A percentile compares a stretch with the other conserved stretches of the same genome.
Conservation (phyloP, 1,140 invertebrate genomes). For the Zaprionus inermis region DNA sequence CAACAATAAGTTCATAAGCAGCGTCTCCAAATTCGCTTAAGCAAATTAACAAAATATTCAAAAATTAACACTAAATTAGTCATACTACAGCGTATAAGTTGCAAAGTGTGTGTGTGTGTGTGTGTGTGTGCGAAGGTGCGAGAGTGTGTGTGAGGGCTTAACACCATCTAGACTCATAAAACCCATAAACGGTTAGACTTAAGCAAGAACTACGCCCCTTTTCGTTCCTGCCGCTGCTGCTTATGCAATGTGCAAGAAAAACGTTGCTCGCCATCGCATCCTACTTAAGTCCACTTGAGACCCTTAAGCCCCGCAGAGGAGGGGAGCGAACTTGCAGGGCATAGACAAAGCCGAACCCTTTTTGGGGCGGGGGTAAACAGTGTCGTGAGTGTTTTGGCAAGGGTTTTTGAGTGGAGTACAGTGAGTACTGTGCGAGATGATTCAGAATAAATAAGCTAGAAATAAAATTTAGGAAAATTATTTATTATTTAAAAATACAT, state of each 20-base stretch:
- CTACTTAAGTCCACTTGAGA: constrained; percentile 52
- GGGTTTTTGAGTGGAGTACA: neutral
- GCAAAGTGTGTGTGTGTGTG: constrained; percentile 8
- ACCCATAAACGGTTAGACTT: constrained; percentile 20
- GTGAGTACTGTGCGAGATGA: too few relatives aligned
- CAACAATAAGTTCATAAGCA: neutral
- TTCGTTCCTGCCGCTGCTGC: neutral
- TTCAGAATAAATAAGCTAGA: too few relatives aligned
- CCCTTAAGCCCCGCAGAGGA: constrained; percentile 64
- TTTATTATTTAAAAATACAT: neutral
- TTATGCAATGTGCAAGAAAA: constrained; percentile 52
- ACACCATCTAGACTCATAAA: constrained; percentile 38
- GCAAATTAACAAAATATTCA: constrained; percentile 12
- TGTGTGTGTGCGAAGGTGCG: constrained; percentile 6
- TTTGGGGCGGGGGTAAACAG: constrained; percentile 22
- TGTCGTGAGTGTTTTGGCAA: constrained; percentile 5
- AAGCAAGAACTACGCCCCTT: constrained; percentile 16
- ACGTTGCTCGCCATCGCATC: constrained; percentile 30
- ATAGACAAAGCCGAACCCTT: constrained; percentile 53
- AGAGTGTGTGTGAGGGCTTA: constrained; percentile 4
- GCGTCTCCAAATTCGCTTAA: constrained; percentile 28
- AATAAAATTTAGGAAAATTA: too few relatives aligned
- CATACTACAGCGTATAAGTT: neutral
- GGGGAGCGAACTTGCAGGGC: constrained; percentile 28
- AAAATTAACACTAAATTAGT: constrained; percentile 8